Conservation (phyloP, 2,113 vertebrate genomes). For the Girardinichthys multiradiatus region DNA sequence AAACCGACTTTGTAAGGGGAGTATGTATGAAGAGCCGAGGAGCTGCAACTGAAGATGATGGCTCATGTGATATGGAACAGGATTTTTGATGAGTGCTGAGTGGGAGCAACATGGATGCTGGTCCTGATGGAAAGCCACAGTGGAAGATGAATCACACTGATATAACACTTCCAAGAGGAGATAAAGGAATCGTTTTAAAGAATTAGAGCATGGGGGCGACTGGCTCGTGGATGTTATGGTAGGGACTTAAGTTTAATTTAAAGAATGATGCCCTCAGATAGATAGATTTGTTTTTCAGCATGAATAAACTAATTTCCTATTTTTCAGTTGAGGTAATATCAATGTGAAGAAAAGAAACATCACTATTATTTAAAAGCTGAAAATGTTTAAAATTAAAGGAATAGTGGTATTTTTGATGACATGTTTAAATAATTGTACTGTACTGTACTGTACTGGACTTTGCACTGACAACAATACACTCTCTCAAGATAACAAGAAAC, state of each 20-base stretch:
- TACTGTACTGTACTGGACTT: too few relatives aligned
- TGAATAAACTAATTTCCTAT: too few relatives aligned
- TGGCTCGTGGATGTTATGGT: background rate
- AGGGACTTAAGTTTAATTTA: background rate
- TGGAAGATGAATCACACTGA: background rate
- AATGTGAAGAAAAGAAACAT: too few relatives aligned
- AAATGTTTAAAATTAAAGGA: too few relatives aligned
- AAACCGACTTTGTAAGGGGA: background rate
- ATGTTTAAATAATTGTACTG: too few relatives aligned
- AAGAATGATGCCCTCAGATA: background rate
- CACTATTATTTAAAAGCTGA: too few relatives aligned
- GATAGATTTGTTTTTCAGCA: too few relatives aligned
- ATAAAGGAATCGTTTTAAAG: background rate
- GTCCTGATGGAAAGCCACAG: slow-evolving; percentile 6
- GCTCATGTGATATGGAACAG: slow-evolving; percentile 1
- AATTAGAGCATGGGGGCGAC: fast-evolving
- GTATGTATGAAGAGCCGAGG: background rate
- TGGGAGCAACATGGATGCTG: slow-evolving; percentile 5
- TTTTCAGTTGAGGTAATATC: too few relatives aligned
- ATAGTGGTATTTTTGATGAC: too few relatives aligned
- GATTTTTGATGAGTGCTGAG: slow-evolving; percentile 1
- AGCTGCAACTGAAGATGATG: background rate
- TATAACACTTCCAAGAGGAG: background rate
- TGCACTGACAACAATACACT: too few relatives aligned
- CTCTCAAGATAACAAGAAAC: too few relatives aligned